Evolutionary conservation across 2,113 vertebrate species (phyloP), one percentile per base, ranked within the genome.

Genomic region (Bubalus kerabau): DNA sequence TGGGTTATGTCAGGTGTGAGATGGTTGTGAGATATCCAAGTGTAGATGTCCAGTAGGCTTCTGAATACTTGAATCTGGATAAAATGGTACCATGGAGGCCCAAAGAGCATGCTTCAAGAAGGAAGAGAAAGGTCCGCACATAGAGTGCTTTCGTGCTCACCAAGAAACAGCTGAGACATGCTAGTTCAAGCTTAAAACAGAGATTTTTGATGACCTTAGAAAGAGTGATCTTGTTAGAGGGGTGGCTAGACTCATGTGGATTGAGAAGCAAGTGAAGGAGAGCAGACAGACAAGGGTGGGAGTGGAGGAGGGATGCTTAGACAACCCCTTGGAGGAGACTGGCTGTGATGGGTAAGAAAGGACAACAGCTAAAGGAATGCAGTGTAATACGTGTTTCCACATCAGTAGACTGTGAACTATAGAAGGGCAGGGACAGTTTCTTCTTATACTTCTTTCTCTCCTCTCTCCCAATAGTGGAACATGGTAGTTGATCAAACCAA

Each of bases 241-340:
- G 26, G 7, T 57, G 28, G 32, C 52, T 30, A 54, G 54, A 76
- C 40, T 23, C n/a, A 1, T 19, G 71, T 28, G 28, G 54, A 46
- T 12, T 28, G 43, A 91, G 57, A 43, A 62, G 32, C 4, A 57
- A 85, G 57, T 11, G 23, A 81, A 54, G n/a, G 59, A 32, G 23
- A 67, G 46, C 17, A 84, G 30, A 23, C 3, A 8, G 36, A 8
- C 7, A 3, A 10, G 0, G 2, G 5, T 10, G 15, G n/a, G 7
- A 26, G n/a, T 5, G 64, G 52, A 17, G 4, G 2, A 43, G 3
- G 17, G 1, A 13, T 28, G 56, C 43, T 40, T 16, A 43, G 40
- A 36, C 21, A 59, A n/a, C 26, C 13, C 26, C 32, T 89, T 36
- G 8, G 21, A 17, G 59, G 60, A 46, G 60, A 26, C 15, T n/a